These are phyloP conservation scores for Halcyon chelicuti DNA, from an alignment of 2,797 vertebrate genomes.

Conservation along the genomic window DNA sequence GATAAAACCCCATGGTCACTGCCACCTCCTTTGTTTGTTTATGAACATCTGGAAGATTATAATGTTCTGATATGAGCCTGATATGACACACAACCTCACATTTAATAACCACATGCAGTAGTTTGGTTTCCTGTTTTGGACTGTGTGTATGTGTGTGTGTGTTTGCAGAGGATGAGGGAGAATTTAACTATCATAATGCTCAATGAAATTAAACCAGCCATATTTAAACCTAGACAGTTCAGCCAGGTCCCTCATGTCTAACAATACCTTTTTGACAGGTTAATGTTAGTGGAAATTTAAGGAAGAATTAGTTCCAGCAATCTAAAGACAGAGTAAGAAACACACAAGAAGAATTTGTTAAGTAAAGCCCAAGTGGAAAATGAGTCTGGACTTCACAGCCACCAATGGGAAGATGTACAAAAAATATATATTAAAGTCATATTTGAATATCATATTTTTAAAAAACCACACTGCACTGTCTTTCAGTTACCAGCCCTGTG, in stretches of 20 bases:
- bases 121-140: background rate
- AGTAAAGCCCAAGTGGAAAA: conserved; percentile 29
- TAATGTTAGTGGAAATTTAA: background rate
- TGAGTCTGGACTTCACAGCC: background rate
- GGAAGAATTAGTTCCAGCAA: background rate
- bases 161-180: background rate
- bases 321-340: background rate
- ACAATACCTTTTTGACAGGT: background rate
- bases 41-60: background rate
- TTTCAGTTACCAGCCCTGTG: background rate
- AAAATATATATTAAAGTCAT: background rate
- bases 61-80: background rate
- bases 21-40: background rate
- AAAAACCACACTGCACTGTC: conserved; percentile 11
- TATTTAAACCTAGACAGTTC: background rate
- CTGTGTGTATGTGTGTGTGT: no score
- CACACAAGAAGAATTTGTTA: background rate
- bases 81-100: background rate
- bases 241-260: background rate
- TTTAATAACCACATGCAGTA: background rate
- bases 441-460: conserved; percentile 35
- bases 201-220: background rate
- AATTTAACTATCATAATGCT: background rate
- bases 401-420: conserved; percentile 13
- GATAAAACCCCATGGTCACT: background rate